phyloP scores from a whole-genome alignment of 2,797 vertebrate species.

The Eupleurogrammus muticus region DNA sequence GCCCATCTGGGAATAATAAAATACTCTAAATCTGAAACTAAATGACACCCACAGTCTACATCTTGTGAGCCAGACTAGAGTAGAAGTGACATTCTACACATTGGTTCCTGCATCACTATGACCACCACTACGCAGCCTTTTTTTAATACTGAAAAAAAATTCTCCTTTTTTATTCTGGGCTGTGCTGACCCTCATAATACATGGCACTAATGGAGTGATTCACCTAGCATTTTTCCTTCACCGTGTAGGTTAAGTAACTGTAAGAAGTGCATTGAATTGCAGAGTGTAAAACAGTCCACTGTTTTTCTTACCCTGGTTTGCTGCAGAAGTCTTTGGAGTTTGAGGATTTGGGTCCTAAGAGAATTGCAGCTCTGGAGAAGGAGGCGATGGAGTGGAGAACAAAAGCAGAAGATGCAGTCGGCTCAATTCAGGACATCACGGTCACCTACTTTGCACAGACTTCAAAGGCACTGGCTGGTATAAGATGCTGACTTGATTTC shows the following conservation, averaged over 20 bases:
- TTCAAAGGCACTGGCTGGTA: slow-evolving; percentile 90
- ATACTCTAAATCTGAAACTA: too few relatives aligned
- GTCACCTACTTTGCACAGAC: slow-evolving; percentile 96
- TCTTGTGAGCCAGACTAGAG: too few relatives aligned
- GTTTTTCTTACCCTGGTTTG: slow-evolving; percentile 13
- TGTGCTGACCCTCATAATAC: background rate
- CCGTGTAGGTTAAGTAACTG: background rate
- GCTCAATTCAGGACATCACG: slow-evolving; percentile 95
- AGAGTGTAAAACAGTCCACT: slow-evolving; percentile 14
- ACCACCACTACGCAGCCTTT: background rate
- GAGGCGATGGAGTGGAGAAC: slow-evolving; percentile 91
- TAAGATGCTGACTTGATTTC: slow-evolving; percentile 31
- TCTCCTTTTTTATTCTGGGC: background rate
- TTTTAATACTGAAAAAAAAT: background rate
- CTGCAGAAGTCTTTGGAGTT: slow-evolving; percentile 91
- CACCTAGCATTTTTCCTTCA: too few relatives aligned
- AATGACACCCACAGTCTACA: too few relatives aligned
- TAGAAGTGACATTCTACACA: background rate
- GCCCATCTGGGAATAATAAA: too few relatives aligned
- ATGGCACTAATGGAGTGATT: slow-evolving; percentile 3
- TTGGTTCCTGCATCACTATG: background rate
- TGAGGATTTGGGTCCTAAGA: slow-evolving; percentile 91
- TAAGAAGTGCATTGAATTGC: background rate
- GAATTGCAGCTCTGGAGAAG: slow-evolving; percentile 87
- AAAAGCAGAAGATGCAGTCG: slow-evolving; percentile 87